These are phyloP conservation scores for Candoia aspera DNA, from an alignment of 2,113 vertebrate species.

Conservation along the genomic window DNA sequence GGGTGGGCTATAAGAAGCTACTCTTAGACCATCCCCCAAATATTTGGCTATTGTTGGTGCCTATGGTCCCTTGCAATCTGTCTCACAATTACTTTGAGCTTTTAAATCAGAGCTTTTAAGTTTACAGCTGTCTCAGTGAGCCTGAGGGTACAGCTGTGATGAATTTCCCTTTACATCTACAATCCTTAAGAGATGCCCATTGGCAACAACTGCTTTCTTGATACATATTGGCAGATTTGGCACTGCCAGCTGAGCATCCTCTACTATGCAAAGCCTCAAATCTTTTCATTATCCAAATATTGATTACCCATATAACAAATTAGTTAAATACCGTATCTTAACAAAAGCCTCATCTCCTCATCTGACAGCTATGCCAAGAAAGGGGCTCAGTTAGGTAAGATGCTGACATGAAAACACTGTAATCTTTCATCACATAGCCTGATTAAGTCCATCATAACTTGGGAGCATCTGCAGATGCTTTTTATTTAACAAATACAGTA, in stretches of 20 bases:
- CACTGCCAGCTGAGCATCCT: not conserved
- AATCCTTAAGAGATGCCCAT: not conserved
- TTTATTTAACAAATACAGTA: not conserved
- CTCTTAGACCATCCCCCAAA: constrained; percentile 58
- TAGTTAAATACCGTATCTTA: not conserved
- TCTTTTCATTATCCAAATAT: not conserved
- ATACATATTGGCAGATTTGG: not conserved
- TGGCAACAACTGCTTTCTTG: not conserved
- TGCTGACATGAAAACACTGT: not conserved
- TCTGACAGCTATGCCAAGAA: not conserved
- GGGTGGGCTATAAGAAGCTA: constrained; percentile 29
- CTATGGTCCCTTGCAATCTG: constrained; percentile 50
- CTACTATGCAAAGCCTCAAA: not conserved
- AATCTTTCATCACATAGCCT: not conserved
- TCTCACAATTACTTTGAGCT: constrained; percentile 50
- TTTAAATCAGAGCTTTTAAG: constrained; percentile 46
- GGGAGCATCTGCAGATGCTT: not conserved
- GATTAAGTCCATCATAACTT: not conserved
- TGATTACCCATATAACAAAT: not conserved
- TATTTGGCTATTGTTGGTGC: constrained; percentile 40
- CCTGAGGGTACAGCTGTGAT: not conserved
- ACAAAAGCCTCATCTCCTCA: not conserved
- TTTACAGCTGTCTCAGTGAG: constrained; percentile 43
- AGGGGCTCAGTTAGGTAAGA: not conserved
- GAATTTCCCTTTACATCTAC: not conserved